Evolutionary conservation across 2,888 invertebrate genomes (phyloP), one percentile per base, ranked within the genome.

Genomic region (Ditylenchus weischeri): DNA sequence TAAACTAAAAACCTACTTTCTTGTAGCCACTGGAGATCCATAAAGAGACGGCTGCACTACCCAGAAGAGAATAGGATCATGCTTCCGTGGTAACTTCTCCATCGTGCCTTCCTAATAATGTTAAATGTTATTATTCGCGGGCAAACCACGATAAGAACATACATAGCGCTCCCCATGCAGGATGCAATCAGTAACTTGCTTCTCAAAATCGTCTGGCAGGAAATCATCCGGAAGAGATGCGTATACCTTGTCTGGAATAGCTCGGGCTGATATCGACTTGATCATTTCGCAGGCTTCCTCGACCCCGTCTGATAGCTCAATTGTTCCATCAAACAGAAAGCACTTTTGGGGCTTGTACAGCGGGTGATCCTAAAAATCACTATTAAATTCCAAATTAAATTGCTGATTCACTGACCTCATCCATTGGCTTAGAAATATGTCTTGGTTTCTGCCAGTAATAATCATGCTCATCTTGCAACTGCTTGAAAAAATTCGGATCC

Each of bases 51-150:
- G 68, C 61, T 81, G 79, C 6, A 65, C 70, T 18, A 74, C 63
- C 82, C 82, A 82, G 66, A 82, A 82, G 48, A 82, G 62, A n/a
- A 82, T 71, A 10, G 80, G 80, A 72, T 82, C 82, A 63, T 77
- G 77, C 35, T 77, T 47, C 6, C 23, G 29, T 29, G 64, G 60
- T 15, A 72, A 59, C 23, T 49, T 65, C 57, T 80, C 79, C 62
- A 81, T 64, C 0, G 79, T 77, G 18, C 80, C 79, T 65, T 81
- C 80, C 64, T 74, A 79, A 29, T 5, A 5, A 29, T 29, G 38
- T 8, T 15, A 6, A 13, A 43, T 8, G 43, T 13, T 43, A 43
- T 43, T 70, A 59, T 68, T 78, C 74, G 18, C 10, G 11, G 11
- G 60, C 7, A 38, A 54, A 29, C 29, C 10, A 29, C 23, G 1